Conservation (phyloP, 2,113 vertebrate genomes). For the Aleadryas rufinucha region DNA sequence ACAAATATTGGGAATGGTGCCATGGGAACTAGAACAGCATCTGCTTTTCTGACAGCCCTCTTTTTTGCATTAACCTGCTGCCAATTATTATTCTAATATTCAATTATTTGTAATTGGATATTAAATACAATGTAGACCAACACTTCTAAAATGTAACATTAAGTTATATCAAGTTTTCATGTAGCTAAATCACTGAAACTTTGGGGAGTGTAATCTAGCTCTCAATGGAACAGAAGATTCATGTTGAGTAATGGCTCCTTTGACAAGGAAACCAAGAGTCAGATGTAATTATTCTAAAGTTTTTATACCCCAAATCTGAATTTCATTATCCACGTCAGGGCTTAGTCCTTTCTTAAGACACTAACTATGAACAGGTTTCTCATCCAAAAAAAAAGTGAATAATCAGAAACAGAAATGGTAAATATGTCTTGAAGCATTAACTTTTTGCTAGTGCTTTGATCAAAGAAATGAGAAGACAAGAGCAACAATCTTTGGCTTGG, state of each 20-base stretch:
- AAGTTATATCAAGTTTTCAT: not conserved
- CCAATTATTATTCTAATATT: not conserved
- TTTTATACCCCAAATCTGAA: not conserved
- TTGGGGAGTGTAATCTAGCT: not conserved
- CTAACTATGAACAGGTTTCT: not conserved
- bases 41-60: not conserved
- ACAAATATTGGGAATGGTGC: slow-evolving; percentile 41
- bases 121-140: not conserved
- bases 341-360: not conserved
- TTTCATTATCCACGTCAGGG: not conserved
- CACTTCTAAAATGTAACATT: not conserved
- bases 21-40: slow-evolving; percentile 47
- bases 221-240: not conserved
- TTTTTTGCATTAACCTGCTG: not conserved
- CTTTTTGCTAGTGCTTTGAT: not conserved
- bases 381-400: not conserved
- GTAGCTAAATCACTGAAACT: not conserved
- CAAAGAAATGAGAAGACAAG: not conserved
- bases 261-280: not conserved
- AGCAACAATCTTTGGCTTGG: not conserved
- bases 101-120: not conserved
- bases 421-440: not conserved
- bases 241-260: not conserved
- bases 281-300: not conserved
- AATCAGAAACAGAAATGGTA: not conserved